Conservation (phyloP, 2,113 vertebrate species). For the Charina bottae region DNA sequence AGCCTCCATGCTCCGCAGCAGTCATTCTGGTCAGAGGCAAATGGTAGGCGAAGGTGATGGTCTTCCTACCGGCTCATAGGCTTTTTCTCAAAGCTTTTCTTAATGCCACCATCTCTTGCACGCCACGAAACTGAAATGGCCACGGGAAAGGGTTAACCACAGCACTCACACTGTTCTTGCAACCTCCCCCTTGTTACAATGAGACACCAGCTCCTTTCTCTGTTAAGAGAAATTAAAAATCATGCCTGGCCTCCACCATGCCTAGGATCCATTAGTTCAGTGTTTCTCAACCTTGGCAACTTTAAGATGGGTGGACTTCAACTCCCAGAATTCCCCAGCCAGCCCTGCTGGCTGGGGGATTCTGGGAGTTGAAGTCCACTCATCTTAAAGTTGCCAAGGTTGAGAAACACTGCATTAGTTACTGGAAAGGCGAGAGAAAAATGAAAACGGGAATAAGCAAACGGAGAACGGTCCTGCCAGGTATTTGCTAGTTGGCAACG, state of each 20-base stretch:
- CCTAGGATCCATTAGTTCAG: not conserved
- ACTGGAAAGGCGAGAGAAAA: not conserved
- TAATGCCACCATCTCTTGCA: not conserved
- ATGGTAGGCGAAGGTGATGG: not conserved
- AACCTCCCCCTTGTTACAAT: not conserved
- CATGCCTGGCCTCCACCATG: not conserved
- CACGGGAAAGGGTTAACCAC: not conserved
- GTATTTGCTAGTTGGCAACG: not conserved
- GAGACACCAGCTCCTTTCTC: not conserved
- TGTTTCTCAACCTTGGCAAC: no score
- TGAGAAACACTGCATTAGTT: not conserved
- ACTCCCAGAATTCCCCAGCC: no score
- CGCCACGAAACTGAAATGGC: not conserved
- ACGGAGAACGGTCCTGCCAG: not conserved
- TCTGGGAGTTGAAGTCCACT: no score
- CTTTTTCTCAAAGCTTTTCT: not conserved
- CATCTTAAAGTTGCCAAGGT: no score
- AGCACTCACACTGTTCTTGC: not conserved
- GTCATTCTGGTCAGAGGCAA: not conserved
- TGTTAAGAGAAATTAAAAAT: not conserved
- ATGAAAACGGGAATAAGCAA: not conserved
- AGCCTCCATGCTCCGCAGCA: not conserved
- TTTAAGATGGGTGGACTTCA: no score
- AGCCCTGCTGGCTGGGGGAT: no score
- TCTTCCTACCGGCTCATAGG: not conserved